Evolutionary conservation across 2,888 invertebrate genomes (phyloP), one percentile per base, ranked within the genome.

Genomic region (Drosophila putrida): DNA sequence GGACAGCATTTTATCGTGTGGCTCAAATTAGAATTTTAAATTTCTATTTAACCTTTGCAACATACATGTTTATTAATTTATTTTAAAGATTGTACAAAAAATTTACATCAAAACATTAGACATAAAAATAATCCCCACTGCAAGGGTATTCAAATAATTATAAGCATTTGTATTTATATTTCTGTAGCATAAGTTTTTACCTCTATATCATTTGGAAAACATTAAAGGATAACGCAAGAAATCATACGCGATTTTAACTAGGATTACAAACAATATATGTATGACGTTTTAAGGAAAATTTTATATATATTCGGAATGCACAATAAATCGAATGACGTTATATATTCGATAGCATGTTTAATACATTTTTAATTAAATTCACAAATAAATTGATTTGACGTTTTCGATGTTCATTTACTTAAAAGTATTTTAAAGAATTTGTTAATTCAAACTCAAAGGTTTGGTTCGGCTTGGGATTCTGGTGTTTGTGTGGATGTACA

Each of bases 261-360:
- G 61, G 33, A 51, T 73, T 62, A 15, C 44, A 71, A 25, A 20
- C 41, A 41, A 31, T 28, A 41, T 33, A 50, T 20, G 47, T 43
- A 60, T 36, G 43, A 43, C 50, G 53, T 75, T 75, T 68, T 78
- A 74, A 58, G 63, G 25, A 63, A 33, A 43, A 64, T 78, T 76
- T 74, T 78, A 76, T 78, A 54, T 78, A 76, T 78, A 54, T 25
- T 78, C 64, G 58, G 38, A 64, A 35, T 63, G 68, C 74, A 78
- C 75, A 75, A 66, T 65, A 71, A 71, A 25, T 71, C 53, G 58
- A 65, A 60, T 39, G 51, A 46, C 63, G 58, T 73, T 70, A 20
- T 27, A 53, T 51, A 66, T 54, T 60, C 53, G 28, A 13, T 36
- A 15, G 46, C 38, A 71, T 47, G 58, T 39, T 71, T 71, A 49